These are phyloP conservation scores for Maniola hyperantus DNA, from an alignment of 2,888 invertebrate genomes.

Conservation along the genomic window DNA sequence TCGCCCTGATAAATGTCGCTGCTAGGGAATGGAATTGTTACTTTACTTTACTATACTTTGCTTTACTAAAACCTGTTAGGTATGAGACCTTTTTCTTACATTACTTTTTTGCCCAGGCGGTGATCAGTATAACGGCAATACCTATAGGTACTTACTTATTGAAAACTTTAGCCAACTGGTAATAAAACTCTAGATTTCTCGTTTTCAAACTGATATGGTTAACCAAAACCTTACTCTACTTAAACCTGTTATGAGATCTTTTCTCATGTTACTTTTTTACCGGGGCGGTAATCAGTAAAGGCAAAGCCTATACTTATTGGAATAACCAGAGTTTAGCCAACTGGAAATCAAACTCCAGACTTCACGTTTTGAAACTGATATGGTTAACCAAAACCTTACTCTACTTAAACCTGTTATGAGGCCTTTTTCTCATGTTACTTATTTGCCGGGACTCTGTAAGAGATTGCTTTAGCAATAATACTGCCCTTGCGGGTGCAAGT, in stretches of 20 bases:
- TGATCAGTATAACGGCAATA: too few relatives aligned
- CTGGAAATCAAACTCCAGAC: not conserved
- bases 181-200: not conserved
- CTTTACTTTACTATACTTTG: not conserved
- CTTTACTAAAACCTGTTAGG: not conserved
- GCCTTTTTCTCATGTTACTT: not conserved
- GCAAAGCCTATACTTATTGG: not conserved
- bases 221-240: not conserved
- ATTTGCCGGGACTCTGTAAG: too few relatives aligned
- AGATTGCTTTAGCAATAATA: too few relatives aligned
- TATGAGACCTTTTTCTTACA: not conserved
- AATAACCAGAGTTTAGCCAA: not conserved
- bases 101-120: not conserved
- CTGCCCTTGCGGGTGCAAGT: too few relatives aligned
- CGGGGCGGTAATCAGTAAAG: not conserved
- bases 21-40: constrained; percentile 39
- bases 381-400: not conserved
- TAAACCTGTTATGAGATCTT: not conserved
- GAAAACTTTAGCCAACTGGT: not conserved
- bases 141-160: too few relatives aligned
- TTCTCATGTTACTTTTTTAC: not conserved
- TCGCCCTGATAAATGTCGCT: constrained; percentile 42
- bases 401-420: not conserved
- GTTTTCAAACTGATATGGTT: not conserved
- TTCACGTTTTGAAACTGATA: not conserved